Conservation (phyloP, 2,888 invertebrate species). For the Bruchidius siliquastri region DNA sequence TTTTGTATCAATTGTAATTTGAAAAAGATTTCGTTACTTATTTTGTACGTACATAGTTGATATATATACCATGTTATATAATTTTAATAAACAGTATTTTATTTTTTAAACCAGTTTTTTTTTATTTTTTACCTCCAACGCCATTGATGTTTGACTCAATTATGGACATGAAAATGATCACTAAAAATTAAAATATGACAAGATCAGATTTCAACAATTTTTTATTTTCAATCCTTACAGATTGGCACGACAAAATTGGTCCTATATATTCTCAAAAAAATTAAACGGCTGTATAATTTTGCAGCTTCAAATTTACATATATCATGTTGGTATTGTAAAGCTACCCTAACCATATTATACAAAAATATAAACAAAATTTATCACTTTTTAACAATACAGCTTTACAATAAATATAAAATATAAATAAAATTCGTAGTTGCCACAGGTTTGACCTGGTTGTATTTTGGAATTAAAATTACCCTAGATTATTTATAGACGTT, state of each 20-base stretch:
- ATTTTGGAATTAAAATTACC: not conserved
- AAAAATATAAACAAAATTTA: slow-evolving; percentile 23
- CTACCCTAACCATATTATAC: slow-evolving; percentile 29
- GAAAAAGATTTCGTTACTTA: slow-evolving; percentile 9
- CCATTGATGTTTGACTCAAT: not conserved
- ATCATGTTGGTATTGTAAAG: slow-evolving; percentile 3
- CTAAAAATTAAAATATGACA: too few species aligned
- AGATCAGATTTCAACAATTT: slow-evolving; percentile 20
- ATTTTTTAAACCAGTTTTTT: not conserved
- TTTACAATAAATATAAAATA: slow-evolving; percentile 4
- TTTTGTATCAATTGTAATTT: slow-evolving; percentile 1
- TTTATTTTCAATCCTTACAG: slow-evolving; percentile 7
- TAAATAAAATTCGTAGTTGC: not conserved
- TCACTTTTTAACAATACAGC: slow-evolving; percentile 6
- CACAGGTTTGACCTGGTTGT: not conserved
- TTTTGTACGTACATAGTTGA: slow-evolving; percentile 13
- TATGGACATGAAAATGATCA: too few species aligned
- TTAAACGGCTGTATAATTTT: not conserved
- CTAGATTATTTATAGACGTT: not conserved
- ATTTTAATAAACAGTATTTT: slow-evolving; percentile 18
- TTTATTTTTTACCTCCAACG: not conserved
- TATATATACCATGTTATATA: slow-evolving; percentile 14
- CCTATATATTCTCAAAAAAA: slow-evolving; percentile 1
- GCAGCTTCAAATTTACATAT: slow-evolving; percentile 1
- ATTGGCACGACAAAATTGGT: not conserved